Evolutionary conservation across 1,140 invertebrate genomes (phyloP).

Genomic region (Pantala flavescens): DNA sequence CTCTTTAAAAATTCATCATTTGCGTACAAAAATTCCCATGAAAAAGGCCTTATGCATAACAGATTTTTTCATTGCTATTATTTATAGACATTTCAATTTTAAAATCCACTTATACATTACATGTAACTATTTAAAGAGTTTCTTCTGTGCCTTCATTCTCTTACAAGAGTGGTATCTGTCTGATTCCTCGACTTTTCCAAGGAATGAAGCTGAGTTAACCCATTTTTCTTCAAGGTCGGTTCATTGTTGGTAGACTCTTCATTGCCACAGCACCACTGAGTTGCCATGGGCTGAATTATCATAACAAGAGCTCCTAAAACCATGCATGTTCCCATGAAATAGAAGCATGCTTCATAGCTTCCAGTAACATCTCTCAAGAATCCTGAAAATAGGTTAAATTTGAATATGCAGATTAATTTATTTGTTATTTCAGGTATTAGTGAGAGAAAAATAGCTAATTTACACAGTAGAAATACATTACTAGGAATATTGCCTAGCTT

Average conservation of each 20-base stretch:
- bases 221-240: neutral
- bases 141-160: neutral
- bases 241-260: neutral
- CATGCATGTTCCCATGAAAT: slow-evolving; percentile 67
- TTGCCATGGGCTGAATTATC: slow-evolving; percentile 17
- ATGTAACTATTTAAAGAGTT: neutral
- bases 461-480: too few species aligned
- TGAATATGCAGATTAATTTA: too few species aligned
- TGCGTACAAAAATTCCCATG: slow-evolving; percentile 1
- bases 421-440: too few species aligned
- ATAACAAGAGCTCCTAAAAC: slow-evolving; percentile 47
- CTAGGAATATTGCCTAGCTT: too few species aligned
- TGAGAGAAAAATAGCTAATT: too few species aligned
- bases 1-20: neutral
- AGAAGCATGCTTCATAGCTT: slow-evolving; percentile 56
- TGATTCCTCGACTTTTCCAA: neutral
- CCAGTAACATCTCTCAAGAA: slow-evolving; percentile 55
- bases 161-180: neutral
- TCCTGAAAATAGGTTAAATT: slow-evolving; percentile 35
- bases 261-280: neutral
- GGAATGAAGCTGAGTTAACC: neutral
- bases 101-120: neutral
- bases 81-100: neutral
- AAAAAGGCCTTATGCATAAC: neutral
- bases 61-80: neutral